Evolutionary conservation across 2,113 vertebrate species (phyloP).

Genomic region (Sclerurus mexicanus): DNA sequence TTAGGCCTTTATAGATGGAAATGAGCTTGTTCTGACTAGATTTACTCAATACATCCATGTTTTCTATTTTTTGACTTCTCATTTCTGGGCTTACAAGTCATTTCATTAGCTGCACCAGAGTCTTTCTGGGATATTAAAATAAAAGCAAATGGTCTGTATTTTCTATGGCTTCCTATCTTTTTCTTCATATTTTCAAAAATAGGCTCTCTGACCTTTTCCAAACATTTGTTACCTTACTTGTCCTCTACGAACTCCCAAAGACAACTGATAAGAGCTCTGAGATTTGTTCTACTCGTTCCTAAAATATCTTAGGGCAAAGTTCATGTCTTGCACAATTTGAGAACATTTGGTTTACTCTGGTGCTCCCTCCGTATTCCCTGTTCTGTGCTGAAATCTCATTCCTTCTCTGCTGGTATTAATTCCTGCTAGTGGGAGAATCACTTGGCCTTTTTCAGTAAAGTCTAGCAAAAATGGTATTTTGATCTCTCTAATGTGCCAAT

Average conservation of each 20-base stretch:
- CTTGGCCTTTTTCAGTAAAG: not conserved
- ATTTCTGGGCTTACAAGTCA: not conserved
- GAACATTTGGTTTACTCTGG: not conserved
- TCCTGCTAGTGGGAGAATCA: not conserved
- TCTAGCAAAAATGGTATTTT: not conserved
- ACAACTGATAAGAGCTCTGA: not conserved
- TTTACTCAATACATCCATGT: not conserved
- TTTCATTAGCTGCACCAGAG: not conserved
- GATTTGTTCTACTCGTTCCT: not conserved
- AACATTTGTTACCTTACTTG: not conserved
- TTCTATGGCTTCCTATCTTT: not conserved
- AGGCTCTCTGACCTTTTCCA: not conserved
- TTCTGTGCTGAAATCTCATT: not conserved
- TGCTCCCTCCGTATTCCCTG: not conserved
- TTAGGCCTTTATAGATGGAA: not conserved
- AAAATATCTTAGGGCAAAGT: constrained; percentile 22
- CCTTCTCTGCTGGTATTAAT: not conserved
- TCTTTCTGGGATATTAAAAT: not conserved
- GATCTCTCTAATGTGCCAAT: not conserved
- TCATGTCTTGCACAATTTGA: not conserved
- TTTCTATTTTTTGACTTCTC: not conserved
- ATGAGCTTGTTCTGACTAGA: not conserved
- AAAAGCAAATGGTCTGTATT: not conserved
- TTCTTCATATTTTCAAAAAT: not conserved
- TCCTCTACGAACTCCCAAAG: not conserved